A percentile compares a stretch with the other conserved stretches of the same genome.
These are phyloP conservation scores for Oasisia sp. DNA, from an alignment of 2,888 invertebrate species.

Conservation along the genomic window DNA sequence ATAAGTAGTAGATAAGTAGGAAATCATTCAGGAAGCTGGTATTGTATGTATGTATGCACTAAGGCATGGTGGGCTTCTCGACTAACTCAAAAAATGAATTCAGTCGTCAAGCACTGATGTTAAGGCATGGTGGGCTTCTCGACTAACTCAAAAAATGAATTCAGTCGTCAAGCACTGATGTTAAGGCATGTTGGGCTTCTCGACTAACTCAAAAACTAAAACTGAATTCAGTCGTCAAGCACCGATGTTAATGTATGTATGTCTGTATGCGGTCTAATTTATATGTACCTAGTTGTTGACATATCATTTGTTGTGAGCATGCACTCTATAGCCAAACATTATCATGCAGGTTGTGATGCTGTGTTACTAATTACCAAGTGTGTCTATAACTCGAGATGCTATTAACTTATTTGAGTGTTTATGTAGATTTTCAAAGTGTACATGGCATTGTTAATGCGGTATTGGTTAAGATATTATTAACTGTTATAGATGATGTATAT, in stretches of 20 bases:
- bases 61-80: not conserved
- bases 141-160: not conserved
- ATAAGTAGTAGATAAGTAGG: not conserved
- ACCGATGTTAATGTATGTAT: not conserved
- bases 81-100: not conserved
- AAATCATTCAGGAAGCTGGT: not conserved
- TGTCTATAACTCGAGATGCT: not conserved
- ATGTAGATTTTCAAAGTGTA: not conserved
- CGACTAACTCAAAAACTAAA: not conserved
- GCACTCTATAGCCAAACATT: not conserved
- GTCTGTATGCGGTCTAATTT: not conserved
- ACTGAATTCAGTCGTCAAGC: not conserved
- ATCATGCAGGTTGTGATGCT: not conserved
- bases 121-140: not conserved
- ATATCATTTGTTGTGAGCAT: not conserved
- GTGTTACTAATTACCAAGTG: not conserved
- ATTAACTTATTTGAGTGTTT: slow-evolving; percentile 3
- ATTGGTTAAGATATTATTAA: not conserved
- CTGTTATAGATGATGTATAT: not conserved
- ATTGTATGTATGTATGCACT: not conserved
- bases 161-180: not conserved
- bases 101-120: not conserved
- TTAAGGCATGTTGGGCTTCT: not conserved
- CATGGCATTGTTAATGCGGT: not conserved
- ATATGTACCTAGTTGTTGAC: slow-evolving; percentile 5